Evolutionary conservation across 2,797 vertebrate species (phyloP), one percentile per base, ranked within the genome.

Genomic region (Halcyon badia): DNA sequence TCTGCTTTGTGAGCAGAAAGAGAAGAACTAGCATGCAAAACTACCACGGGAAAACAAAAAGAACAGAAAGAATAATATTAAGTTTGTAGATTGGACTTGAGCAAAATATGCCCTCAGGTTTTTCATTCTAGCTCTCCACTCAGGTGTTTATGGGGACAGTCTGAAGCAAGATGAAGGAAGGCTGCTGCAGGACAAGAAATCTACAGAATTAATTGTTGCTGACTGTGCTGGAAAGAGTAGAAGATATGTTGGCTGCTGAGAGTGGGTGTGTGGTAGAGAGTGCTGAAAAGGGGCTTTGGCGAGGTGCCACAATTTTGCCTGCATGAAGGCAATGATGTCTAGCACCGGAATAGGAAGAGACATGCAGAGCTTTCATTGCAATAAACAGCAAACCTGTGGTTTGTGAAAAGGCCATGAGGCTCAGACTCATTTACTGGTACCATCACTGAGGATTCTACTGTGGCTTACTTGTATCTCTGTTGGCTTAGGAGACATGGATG

Each of bases 341-440:
- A 77, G 69, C 90, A 77, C 85, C 42, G 62, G 95, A 96, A 93
- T 60, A 71, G 70, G 76, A 88, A 89, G 90, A 89, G 87, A 90
- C 44, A 0, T 51, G 75, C 60, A 89, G 58, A 70, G 83, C 90
- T 95, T 72, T 90, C 97, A 92, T 18, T 76, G 90, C 82, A 87
- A 87, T 91, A 58, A 96, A 92, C 84, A 93, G 69, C 57, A 93
- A 77, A 75, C 17, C 69, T 96, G 96, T 94, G 96, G 96, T 97
- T 97, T 97, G 75, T 71, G 83, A 88, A 87, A 92, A 93, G 75
- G 46, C 77, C 84, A 44, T 20, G 83, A 87, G 17, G 37, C 75
- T 95, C 75, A 82, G 48, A 24, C 73, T 60, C 86, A 96, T 94
- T 97, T 96, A 92, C 90, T 85, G 93, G 83, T 87, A 95, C 64